Evolutionary conservation across 2,113 vertebrate genomes (phyloP).

Genomic region (Tetraodon nigroviridis): DNA sequence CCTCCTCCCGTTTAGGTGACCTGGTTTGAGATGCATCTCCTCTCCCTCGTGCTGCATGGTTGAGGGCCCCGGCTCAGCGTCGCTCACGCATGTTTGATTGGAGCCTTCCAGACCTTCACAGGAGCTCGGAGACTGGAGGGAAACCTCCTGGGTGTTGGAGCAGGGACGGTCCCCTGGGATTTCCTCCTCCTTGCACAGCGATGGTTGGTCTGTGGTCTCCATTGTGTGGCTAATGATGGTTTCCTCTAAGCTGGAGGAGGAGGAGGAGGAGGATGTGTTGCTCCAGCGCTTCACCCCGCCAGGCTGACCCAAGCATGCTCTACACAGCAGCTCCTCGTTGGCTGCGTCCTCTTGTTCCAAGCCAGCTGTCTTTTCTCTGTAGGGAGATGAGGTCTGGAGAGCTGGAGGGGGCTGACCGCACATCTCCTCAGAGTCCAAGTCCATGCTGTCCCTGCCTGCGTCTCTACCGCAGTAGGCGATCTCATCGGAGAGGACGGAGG

Average conservation of each 20-base stretch:
- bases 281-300: constrained; percentile 61
- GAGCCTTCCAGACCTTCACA: constrained; percentile 88
- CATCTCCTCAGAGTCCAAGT: constrained; percentile 49
- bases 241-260: constrained; percentile 74
- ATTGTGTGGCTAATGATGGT: constrained; percentile 68
- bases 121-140: constrained; percentile 80
- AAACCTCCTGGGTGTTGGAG: constrained; percentile 72
- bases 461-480: constrained; percentile 79
- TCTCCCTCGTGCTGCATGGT: constrained; percentile 36
- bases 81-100: constrained; percentile 85
- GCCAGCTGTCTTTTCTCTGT: constrained; percentile 74
- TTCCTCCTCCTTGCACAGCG: constrained; percentile 55
- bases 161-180: constrained; percentile 33
- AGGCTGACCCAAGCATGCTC: constrained; percentile 62
- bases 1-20: constrained; percentile 88
- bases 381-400: constrained; percentile 93
- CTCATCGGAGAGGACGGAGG: constrained; percentile 92
- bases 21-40: constrained; percentile 68
- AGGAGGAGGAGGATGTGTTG: constrained; percentile 66
- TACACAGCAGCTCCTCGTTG: constrained; percentile 63
- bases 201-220: constrained; percentile 60
- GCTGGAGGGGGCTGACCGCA: constrained; percentile 72
- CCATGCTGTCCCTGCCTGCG: constrained; percentile 33
- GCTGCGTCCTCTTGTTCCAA: constrained; percentile 29
- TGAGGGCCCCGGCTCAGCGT: constrained; percentile 75